A percentile compares a stretch with the other conserved stretches of the same genome.
phyloP scores from a whole-genome alignment of 2,113 vertebrate species.

The Alces alces region DNA sequence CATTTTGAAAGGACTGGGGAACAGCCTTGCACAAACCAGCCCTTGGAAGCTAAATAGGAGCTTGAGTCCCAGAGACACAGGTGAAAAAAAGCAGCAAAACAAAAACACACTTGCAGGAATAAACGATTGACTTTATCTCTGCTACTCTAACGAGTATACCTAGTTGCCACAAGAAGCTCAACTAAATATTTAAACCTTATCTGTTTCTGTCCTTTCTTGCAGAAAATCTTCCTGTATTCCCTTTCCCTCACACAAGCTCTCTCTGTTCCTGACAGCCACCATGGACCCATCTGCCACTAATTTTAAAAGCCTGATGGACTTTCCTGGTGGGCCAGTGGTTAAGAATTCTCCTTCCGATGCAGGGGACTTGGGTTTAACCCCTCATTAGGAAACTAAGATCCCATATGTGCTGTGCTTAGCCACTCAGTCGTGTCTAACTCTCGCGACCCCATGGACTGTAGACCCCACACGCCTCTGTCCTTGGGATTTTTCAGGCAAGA shows the following conservation, averaged over 20 bases:
- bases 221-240: neutral
- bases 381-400: neutral
- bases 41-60: neutral
- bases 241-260: neutral
- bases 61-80: neutral
- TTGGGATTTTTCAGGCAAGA: neutral
- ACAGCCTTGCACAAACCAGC: neutral
- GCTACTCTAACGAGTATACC: neutral
- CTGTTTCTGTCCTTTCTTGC: neutral
- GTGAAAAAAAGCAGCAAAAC: neutral
- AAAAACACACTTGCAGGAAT: neutral
- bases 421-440: neutral
- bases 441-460: accelerated
- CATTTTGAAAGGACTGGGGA: neutral
- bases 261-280: neutral
- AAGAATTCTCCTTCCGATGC: neutral
- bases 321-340: neutral
- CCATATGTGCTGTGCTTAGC: neutral
- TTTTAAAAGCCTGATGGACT: neutral
- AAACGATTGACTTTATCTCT: neutral
- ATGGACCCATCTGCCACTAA: neutral
- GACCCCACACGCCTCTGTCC: neutral
- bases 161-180: neutral
- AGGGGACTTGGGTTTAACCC: neutral
- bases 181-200: neutral